Percentiles rank a stretch among this genome's conserved stretches.
phyloP scores from a whole-genome alignment of 2,888 invertebrate species.

The Noctua janthina region DNA sequence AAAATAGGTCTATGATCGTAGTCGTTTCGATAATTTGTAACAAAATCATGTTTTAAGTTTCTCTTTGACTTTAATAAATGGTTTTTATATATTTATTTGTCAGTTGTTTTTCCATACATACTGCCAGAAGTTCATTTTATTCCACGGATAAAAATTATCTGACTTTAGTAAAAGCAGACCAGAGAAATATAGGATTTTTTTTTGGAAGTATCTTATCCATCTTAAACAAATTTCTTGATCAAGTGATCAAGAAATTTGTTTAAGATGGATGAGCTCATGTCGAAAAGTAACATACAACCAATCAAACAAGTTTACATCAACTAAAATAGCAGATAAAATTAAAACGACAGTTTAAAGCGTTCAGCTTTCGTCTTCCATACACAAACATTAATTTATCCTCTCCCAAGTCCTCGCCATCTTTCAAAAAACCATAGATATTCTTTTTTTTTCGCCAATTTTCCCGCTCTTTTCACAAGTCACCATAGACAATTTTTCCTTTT shows the following conservation, averaged over 20 bases:
- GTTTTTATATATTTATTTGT: no score
- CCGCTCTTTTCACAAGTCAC: conserved; percentile 13
- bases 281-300: not conserved
- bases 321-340: not conserved
- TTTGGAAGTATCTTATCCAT: no score
- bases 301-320: not conserved
- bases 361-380: not conserved
- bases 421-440: not conserved
- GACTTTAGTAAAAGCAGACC: not conserved
- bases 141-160: not conserved
- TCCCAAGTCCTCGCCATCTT: not conserved
- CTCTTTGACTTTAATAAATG: no score
- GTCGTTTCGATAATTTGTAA: no score
- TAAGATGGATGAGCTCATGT: not conserved
- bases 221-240: no score
- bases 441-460: not conserved
- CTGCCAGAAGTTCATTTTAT: not conserved
- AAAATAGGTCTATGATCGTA: no score
- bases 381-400: not conserved
- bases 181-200: not conserved
- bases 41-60: no score
- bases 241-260: no score
- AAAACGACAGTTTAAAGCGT: not conserved
- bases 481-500: conserved; percentile 14
- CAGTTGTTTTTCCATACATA: no score